Evolutionary conservation across 2,888 invertebrate genomes (phyloP), one percentile per base, ranked within the genome.

Genomic region (Leptopilina myrica): DNA sequence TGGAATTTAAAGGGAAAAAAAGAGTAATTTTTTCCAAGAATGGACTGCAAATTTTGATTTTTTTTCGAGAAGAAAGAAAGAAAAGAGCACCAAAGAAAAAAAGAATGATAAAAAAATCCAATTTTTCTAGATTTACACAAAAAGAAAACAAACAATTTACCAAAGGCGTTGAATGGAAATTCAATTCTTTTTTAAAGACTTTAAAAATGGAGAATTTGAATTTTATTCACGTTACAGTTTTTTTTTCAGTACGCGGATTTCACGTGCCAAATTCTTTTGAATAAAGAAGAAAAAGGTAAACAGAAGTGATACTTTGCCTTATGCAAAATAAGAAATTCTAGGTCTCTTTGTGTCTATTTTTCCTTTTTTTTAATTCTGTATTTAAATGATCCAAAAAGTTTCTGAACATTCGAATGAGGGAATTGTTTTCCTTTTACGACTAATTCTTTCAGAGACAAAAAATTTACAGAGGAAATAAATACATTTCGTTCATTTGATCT

Each of bases 71-170:
- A 14, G 9, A 2, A 33, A 33, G 8, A n/a, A 8, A 73, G 69
- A 14, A 56, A 33, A 73, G 26, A 73, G 56, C 56, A 56, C 73
- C 56, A 73, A 73, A 73, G 69, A 73, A 73, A 73, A 33, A 33
- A 73, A 33, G 33, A 73, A 26, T 73, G 20, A 20, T 14, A 73
- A 9, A 69, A 53, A n/a, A 53, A 33, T 33, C 53, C 14, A 53
- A 12, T 69, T 53, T 69, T 56, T 53, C 26, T 53, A 69, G 69
- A 26, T 56, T 69, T 69, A 69, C 33, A 53, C 14, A 14, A 11
- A 11, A 46, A 67, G 20, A 1, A 49, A 2, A 49, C 49, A 49
- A 9, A 49, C 12, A 49, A 49, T 9, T 62, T 73, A 33, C 8
- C n/a, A 73, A 73, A 56, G 53, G 53, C 56, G n/a, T 56, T 8